phyloP scores from a whole-genome alignment of 2,888 invertebrate genomes.

The Mesopsocus fuscifrons region DNA sequence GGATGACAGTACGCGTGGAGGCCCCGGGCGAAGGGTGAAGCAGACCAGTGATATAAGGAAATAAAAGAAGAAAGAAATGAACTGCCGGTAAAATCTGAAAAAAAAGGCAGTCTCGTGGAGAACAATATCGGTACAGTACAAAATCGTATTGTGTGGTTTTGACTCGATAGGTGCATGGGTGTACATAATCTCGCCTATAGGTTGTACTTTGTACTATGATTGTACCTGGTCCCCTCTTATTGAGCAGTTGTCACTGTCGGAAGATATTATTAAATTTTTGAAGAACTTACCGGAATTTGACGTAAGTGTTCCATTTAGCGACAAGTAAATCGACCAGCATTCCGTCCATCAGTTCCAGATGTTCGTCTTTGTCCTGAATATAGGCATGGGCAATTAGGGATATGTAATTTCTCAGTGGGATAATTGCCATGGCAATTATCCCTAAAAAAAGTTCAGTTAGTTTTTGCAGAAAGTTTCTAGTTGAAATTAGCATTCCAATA shows the following conservation, averaged over 20 bases:
- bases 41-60: conserved; percentile 75
- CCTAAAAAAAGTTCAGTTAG: too few species aligned
- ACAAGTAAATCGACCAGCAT: conserved; percentile 81
- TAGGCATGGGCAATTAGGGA: conserved; percentile 13
- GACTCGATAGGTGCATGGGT: too few species aligned
- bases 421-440: too few species aligned
- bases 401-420: too few species aligned
- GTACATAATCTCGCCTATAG: too few species aligned
- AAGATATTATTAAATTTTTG: too few species aligned
- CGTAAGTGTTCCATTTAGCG: conserved; percentile 97
- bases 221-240: too few species aligned
- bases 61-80: conserved; percentile 76
- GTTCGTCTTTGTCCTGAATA: conserved; percentile 77
- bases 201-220: too few species aligned
- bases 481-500: neutral
- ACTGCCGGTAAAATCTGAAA: conserved; percentile 76
- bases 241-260: too few species aligned
- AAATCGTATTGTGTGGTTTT: too few species aligned
- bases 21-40: conserved; percentile 78
- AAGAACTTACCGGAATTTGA: conserved; percentile 47
- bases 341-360: conserved; percentile 87
- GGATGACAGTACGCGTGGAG: conserved; percentile 30
- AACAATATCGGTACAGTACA: too few species aligned
- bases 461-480: neutral
- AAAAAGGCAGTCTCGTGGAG: too few species aligned